Base-by-base conservation (phyloP, 1,140 invertebrate genomes). In the Sitobion miscanthi region DNA sequence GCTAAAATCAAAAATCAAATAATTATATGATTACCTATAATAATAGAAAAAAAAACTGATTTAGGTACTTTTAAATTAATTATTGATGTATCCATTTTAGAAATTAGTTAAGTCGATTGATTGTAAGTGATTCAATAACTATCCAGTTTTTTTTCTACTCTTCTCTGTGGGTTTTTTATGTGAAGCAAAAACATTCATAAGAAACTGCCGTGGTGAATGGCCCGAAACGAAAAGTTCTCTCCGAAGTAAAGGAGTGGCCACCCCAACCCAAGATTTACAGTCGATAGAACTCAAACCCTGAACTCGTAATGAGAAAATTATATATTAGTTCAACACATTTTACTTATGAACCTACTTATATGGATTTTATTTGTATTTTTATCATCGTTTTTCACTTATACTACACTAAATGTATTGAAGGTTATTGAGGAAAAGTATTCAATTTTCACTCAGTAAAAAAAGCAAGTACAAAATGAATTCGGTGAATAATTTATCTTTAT, bases 191-290 rank as follows among this genome's bases (percentile, higher is more conserved):
- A 93, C 30, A 83, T 86, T 52, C 11, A 86, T 85, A 91, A 91
- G 45, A 35, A 82, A 91, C 69, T 2, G 54, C 91, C 21, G 11
- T 57, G 82, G 91, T 54, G 52, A 93, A 93, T 86, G 52, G 82
- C 69, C 52, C 82, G 91, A 93, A 57, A 93, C 91, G 49, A 93
- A 93, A 93, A 93, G 82, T 57, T 86, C 17, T 93, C 25, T n/a
- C 11, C 4, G 20, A 3, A 57, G 4, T 77, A 62, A 38, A 91
- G 11, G 35, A 85, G 21, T 35, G 21, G 30, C 82, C 38, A 52
- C n/a, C 0, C 30, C 14, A 77, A n/a, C 62, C n/a, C 45, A n/a
- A 42, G 82, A 38, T 93, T 62, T 54, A 92, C 77, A 92, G 91
- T 83, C 91, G 49, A 86, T 57, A 86, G 49, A 93, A 93, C 35